Percentiles rank a stretch among this genome's conserved stretches.
Conservation (phyloP, 2,113 vertebrate genomes). For the Corythornis madagascariensis region DNA sequence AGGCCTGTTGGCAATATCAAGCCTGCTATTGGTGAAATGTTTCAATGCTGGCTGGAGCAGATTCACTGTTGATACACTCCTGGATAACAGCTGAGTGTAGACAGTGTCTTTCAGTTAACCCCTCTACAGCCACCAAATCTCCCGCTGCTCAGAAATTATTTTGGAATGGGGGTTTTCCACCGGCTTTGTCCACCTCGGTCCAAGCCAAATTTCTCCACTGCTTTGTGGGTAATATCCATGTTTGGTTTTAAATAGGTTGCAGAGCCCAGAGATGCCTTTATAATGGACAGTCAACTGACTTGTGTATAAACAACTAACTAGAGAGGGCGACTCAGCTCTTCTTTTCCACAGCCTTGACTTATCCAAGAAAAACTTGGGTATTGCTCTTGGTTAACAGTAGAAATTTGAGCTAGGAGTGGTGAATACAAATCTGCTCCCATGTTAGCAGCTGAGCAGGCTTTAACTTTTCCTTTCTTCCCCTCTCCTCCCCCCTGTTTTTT, state of each 20-base stretch:
- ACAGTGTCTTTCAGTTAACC: not conserved
- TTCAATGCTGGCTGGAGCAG: not conserved
- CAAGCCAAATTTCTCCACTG: not conserved
- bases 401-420: not conserved
- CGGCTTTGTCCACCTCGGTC: not conserved
- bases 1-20: not conserved
- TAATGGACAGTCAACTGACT: not conserved
- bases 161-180: not conserved
- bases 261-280: not conserved
- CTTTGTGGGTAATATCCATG: not conserved
- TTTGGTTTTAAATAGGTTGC: not conserved
- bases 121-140: not conserved
- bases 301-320: not conserved
- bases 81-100: not conserved
- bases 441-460: constrained; percentile 3
- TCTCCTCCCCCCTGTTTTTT: not conserved
- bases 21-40: not conserved
- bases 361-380: not conserved
- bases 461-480: constrained; percentile 35
- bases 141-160: not conserved
- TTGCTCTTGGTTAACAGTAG: not conserved
- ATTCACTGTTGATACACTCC: not conserved
- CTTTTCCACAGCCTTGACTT: not conserved
- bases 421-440: not conserved
- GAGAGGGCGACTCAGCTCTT: not conserved